These are phyloP conservation scores for Limnephilus auricula DNA, from an alignment of 2,888 invertebrate species.

Conservation along the genomic window DNA sequence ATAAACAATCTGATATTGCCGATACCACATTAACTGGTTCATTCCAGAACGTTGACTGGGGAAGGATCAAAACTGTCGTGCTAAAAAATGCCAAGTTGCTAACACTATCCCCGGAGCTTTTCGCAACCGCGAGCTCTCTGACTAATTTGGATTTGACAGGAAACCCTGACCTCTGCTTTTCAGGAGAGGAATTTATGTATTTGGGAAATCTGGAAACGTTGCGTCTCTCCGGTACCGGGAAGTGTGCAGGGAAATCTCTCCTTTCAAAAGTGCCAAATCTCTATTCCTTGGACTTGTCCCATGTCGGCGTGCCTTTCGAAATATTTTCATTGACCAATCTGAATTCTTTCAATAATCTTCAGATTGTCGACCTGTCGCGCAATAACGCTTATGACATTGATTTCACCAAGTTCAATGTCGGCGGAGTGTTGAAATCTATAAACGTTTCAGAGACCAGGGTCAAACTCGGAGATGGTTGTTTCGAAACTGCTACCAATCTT, in stretches of 20 bases:
- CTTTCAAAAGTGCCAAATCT: neutral
- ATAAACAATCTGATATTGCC: neutral
- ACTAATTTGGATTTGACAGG: neutral
- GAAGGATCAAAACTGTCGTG: neutral
- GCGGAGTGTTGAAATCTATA: neutral
- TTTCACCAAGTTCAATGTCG: constrained; percentile 27
- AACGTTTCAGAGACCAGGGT: constrained; percentile 7
- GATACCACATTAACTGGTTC: neutral
- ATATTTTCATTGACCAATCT: neutral
- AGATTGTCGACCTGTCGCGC: constrained; percentile 17
- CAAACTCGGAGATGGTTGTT: neutral
- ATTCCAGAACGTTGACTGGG: neutral
- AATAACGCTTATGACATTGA: neutral
- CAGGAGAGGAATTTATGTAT: neutral
- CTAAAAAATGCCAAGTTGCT: neutral
- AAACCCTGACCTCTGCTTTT: neutral
- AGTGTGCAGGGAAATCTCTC: neutral
- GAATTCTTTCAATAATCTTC: neutral
- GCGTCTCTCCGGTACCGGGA: neutral
- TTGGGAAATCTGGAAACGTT: constrained; percentile 2
- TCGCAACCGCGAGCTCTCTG: neutral
- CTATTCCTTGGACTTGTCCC: neutral
- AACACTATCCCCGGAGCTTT: neutral
- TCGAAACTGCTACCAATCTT: constrained; percentile 9
- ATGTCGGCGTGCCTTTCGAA: neutral